These are phyloP conservation scores for Hyperoodon ampullatus DNA, from an alignment of 2,113 vertebrate genomes.

Conservation along the genomic window DNA sequence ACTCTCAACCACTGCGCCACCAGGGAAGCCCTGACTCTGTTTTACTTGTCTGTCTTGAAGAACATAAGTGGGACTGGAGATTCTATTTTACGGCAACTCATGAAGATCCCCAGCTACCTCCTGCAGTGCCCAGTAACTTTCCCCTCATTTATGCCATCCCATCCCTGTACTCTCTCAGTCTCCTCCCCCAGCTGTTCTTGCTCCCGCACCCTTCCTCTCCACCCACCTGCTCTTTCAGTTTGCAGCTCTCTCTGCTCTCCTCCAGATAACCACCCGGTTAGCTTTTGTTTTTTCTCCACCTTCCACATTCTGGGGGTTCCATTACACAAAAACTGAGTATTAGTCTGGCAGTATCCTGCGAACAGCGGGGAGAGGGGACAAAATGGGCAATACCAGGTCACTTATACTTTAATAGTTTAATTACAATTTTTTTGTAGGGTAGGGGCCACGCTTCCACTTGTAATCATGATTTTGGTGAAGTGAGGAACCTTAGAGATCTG, in stretches of 20 bases:
- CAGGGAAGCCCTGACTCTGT: background rate
- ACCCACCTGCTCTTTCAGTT: background rate
- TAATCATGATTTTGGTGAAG: background rate
- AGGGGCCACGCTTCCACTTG: background rate
- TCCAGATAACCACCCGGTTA: background rate
- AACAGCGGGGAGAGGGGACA: background rate
- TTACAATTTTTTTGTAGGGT: background rate
- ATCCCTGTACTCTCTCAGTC: background rate
- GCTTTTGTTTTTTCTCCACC: background rate
- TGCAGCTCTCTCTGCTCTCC: background rate
- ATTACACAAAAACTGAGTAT: background rate
- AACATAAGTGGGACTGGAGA: background rate
- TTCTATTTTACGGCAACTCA: background rate
- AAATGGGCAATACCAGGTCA: background rate
- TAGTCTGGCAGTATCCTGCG: background rate
- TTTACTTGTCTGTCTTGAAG: background rate
- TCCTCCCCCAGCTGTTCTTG: background rate
- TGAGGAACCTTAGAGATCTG: background rate
- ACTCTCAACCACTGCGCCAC: too few species aligned
- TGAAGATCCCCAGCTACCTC: background rate
- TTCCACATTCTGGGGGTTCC: background rate
- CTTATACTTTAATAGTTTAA: background rate
- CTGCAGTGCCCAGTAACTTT: background rate
- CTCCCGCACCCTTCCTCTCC: background rate
- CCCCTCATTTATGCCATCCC: background rate